phyloP scores from a whole-genome alignment of 2,113 vertebrate genomes.

The Emydura subglobosa region DNA sequence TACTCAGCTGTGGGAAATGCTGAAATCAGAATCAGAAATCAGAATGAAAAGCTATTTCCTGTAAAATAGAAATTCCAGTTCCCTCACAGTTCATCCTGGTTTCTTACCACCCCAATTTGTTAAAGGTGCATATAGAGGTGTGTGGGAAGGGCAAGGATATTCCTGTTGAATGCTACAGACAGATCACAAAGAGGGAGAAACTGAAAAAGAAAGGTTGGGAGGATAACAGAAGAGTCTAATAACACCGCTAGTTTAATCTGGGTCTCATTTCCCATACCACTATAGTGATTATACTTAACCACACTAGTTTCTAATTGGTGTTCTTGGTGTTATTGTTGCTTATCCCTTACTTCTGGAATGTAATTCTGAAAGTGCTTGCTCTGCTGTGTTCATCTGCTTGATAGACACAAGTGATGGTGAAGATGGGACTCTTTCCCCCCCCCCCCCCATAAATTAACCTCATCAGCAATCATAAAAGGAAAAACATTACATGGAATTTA shows the following conservation, averaged over 20 bases:
- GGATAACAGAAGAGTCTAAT: background rate
- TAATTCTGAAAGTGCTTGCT: background rate
- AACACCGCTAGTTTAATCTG: background rate
- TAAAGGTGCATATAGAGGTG: background rate
- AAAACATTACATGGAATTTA: background rate
- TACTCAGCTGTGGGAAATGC: fast-evolving
- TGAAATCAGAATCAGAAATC: background rate
- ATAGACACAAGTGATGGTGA: background rate
- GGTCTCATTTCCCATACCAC: background rate
- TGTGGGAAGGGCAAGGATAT: background rate
- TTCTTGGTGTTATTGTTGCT: fast-evolving
- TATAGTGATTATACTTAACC: background rate
- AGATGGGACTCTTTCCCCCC: background rate
- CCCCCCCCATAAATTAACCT: background rate
- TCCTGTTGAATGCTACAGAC: background rate
- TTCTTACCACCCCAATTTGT: background rate
- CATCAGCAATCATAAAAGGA: background rate
- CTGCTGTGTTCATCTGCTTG: background rate
- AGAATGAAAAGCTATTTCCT: fast-evolving
- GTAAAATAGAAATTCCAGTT: background rate
- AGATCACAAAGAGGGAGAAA: background rate
- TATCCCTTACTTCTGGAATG: background rate
- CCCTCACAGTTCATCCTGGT: background rate
- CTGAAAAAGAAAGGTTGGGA: background rate
- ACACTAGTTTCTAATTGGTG: fast-evolving